A percentile compares a stretch with the other conserved stretches of the same genome.
Evolutionary conservation across 2,888 invertebrate species (phyloP).

Genomic region (Drosophila gaucha): DNA sequence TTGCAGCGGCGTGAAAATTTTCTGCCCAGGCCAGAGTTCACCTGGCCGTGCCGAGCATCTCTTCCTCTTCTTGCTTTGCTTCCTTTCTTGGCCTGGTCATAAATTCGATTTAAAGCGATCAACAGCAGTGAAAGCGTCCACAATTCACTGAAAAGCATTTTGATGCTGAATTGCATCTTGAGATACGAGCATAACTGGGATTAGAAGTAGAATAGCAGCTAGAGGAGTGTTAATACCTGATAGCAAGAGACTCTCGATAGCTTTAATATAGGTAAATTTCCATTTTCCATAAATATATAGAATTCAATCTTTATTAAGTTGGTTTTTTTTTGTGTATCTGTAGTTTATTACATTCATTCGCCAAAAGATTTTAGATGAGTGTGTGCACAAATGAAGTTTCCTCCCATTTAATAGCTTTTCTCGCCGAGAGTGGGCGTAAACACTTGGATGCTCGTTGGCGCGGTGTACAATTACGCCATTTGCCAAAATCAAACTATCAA

Average conservation of each 20-base stretch:
- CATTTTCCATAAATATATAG: not conserved
- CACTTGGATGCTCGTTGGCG: conserved; percentile 10
- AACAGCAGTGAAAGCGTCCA: conserved; percentile 66
- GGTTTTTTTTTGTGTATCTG: not conserved
- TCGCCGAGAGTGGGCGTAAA: conserved; percentile 27
- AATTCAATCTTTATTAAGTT: not conserved
- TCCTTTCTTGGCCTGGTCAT: conserved; percentile 62
- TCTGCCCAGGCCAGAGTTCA: conserved; percentile 71
- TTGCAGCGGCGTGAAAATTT: conserved; percentile 69
- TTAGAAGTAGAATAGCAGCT: not conserved
- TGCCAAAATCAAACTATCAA: conserved; percentile 76
- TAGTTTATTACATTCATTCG: not conserved
- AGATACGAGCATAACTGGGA: not conserved
- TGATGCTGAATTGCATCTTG: conserved; percentile 1
- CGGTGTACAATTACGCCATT: conserved; percentile 64
- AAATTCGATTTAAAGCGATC: conserved; percentile 75
- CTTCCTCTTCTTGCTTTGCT: not conserved
- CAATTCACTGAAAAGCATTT: conserved; percentile 6
- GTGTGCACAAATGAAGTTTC: not conserved
- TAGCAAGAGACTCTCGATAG: not conserved
- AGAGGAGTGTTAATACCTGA: not conserved
- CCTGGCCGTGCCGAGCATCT: conserved; percentile 45
- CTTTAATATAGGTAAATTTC: not conserved
- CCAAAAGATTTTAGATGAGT: not conserved
- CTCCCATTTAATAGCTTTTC: not conserved